A percentile compares a stretch with the other conserved stretches of the same genome.
Conservation (phyloP, 2,797 vertebrate species). For the Neostethus bicornis region DNA sequence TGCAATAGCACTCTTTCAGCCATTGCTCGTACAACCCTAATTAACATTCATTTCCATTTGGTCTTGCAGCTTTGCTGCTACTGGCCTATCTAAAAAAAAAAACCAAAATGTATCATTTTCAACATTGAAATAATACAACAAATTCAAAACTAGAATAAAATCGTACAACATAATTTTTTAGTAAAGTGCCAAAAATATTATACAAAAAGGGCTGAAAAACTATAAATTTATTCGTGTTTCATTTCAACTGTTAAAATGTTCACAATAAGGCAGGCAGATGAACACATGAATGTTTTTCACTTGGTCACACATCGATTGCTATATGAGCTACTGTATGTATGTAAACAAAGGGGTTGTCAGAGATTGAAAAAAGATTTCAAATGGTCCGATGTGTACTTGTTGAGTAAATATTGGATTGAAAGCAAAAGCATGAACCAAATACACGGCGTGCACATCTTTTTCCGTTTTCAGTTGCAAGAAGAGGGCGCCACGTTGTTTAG, state of each 20-base stretch:
- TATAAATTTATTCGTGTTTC: neutral
- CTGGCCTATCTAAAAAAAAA: too few species aligned
- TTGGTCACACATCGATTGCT: neutral
- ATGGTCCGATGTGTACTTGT: neutral
- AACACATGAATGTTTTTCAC: neutral
- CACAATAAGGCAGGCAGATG: neutral
- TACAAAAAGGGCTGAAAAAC: neutral
- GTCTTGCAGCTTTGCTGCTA: too few species aligned
- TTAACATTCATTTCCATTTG: too few species aligned
- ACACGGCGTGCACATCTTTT: neutral
- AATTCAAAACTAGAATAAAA: too few species aligned
- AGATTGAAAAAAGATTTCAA: slow-evolving; percentile 11
- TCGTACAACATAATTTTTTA: too few species aligned
- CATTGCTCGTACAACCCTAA: too few species aligned
- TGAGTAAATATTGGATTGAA: slow-evolving; percentile 8
- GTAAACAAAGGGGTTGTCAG: neutral
- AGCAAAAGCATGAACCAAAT: neutral
- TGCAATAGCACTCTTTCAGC: too few species aligned
- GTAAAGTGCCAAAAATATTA: neutral
- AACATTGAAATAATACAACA: too few species aligned
- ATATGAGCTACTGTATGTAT: neutral
- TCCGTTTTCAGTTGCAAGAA: slow-evolving; percentile 70
- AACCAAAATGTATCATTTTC: too few species aligned
- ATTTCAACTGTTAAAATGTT: neutral
- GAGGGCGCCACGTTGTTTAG: slow-evolving; percentile 82